phyloP scores from a whole-genome alignment of 2,888 invertebrate genomes.

The Gymnosoma rotundatum region DNA sequence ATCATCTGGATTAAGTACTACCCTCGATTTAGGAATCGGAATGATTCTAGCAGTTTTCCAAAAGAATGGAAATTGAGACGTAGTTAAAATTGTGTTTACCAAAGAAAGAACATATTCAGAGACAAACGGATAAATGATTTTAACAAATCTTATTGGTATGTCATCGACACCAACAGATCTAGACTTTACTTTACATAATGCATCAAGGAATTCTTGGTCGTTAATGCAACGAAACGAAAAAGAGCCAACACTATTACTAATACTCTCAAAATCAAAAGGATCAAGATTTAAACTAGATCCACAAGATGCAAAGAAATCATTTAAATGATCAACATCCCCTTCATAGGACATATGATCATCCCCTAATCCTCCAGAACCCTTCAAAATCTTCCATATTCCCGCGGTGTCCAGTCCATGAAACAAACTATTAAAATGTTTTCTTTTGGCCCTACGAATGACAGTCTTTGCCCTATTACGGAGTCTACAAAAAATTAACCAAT shows the following conservation, averaged over 20 bases:
- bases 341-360: background rate
- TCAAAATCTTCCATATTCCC: constrained; percentile 13
- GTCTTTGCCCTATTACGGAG: constrained; percentile 8
- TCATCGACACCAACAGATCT: constrained; percentile 16
- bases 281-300: background rate
- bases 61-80: background rate
- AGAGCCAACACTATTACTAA: background rate
- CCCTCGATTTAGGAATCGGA: constrained; percentile 2
- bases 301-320: background rate
- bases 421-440: background rate
- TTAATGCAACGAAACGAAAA: constrained; percentile 6
- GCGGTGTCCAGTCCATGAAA: background rate
- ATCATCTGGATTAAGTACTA: background rate
- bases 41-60: background rate
- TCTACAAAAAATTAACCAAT: constrained; percentile 8
- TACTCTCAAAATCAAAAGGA: background rate
- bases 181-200: constrained; percentile 2
- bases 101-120: background rate
- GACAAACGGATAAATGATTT: constrained; percentile 1
- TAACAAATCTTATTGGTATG: constrained; percentile 10
- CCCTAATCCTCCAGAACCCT: background rate
- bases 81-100: background rate
- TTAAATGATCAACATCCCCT: background rate
- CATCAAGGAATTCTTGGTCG: background rate
- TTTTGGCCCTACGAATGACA: background rate